Evolutionary conservation across 2,113 vertebrate genomes (phyloP).

Genomic region (Phainopepla nitens): DNA sequence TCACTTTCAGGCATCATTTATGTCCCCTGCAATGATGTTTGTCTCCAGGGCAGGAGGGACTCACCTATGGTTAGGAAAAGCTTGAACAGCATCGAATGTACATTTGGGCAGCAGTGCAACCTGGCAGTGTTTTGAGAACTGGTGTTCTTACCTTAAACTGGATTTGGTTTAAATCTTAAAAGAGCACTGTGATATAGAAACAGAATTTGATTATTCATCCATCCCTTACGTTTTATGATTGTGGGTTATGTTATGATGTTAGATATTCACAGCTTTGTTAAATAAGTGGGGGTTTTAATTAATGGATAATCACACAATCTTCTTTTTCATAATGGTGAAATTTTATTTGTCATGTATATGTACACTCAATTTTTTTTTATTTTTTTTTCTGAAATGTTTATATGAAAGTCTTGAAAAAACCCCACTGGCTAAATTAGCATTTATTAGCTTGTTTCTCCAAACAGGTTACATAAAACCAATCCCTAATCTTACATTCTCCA

Average conservation of each 20-base stretch:
- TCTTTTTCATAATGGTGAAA: background rate
- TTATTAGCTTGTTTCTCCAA: background rate
- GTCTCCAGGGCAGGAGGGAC: background rate
- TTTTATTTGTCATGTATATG: background rate
- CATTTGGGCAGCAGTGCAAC: background rate
- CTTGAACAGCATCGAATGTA: background rate
- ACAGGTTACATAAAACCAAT: background rate
- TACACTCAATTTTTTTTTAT: background rate
- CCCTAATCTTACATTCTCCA: background rate
- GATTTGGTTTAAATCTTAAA: conserved; percentile 16
- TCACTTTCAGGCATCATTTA: background rate
- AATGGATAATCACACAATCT: background rate
- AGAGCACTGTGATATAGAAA: background rate
- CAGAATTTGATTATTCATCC: background rate
- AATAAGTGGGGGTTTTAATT: background rate
- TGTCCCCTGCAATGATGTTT: background rate
- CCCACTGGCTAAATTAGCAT: background rate
- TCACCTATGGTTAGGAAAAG: background rate
- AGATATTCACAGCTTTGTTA: background rate
- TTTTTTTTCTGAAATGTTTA: background rate
- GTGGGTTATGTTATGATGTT: background rate
- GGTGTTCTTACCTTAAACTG: conserved; percentile 34
- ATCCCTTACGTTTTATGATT: background rate
- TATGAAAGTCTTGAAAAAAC: background rate
- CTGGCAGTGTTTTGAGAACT: background rate